Percentiles rank a stretch among this genome's conserved stretches.
Conservation (phyloP, 37 sponge, comb jelly and placozoan genomes). For the Ephydatia muelleri region DNA sequence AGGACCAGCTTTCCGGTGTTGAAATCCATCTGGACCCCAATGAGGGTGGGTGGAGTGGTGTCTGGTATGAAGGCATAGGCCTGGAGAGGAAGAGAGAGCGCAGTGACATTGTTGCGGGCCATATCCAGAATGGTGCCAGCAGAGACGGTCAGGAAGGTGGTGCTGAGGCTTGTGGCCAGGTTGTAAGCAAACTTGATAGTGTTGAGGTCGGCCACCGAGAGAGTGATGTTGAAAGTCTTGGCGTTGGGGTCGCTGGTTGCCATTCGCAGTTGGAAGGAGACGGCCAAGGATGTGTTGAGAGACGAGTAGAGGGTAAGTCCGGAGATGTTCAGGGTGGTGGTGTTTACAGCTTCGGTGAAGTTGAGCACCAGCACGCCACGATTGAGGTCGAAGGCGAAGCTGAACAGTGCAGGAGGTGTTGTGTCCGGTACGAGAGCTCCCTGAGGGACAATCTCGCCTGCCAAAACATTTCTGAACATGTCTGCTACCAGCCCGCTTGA, state of each 20-base stretch:
- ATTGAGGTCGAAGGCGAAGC: conserved; percentile 68
- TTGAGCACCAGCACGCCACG: conserved; percentile 50
- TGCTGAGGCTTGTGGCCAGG: conserved; percentile 50
- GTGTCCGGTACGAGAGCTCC: conserved; percentile 49
- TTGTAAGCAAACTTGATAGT: conserved; percentile 59
- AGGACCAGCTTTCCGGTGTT: conserved; percentile 64
- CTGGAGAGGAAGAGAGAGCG: conserved; percentile 8
- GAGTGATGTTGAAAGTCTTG: conserved; percentile 55
- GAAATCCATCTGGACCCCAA: conserved; percentile 41
- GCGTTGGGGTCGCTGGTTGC: conserved; percentile 34
- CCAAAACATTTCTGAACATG: conserved; percentile 59
- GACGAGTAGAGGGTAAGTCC: conserved; percentile 50
- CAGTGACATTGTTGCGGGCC: conserved; percentile 48
- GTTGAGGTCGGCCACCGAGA: conserved; percentile 75
- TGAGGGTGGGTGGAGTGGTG: conserved; percentile 46
- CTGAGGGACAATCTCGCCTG: neutral
- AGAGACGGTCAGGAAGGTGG: conserved; percentile 58
- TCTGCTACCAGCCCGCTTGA: conserved; percentile 32
- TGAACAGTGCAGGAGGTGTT: conserved; percentile 58
- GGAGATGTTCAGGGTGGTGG: conserved; percentile 42
- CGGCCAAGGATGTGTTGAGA: conserved; percentile 1
- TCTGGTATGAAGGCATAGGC: conserved; percentile 52
- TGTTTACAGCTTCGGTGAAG: conserved; percentile 78
- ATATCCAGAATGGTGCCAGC: conserved; percentile 65
- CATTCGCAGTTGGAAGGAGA: conserved; percentile 45